Conservation (phyloP, 2,888 invertebrate species). For the Epistrophella euchroma region DNA sequence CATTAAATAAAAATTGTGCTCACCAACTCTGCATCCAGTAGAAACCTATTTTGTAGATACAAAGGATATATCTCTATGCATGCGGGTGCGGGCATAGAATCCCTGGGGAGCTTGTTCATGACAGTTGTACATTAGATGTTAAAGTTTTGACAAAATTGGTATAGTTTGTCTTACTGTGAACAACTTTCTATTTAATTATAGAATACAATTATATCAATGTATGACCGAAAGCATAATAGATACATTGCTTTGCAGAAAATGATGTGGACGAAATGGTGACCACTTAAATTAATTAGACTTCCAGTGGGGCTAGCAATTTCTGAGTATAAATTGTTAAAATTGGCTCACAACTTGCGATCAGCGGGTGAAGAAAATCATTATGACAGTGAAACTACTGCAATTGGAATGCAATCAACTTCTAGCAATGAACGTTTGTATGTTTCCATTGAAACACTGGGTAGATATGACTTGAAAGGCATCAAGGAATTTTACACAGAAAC, state of each 20-base stretch:
- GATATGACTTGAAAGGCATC: not conserved
- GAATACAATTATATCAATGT: slow-evolving; percentile 59
- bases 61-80: not conserved
- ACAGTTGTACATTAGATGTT: slow-evolving; percentile 25
- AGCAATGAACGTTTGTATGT: slow-evolving; percentile 24
- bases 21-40: not conserved
- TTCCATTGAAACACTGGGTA: not conserved
- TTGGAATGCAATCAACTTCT: slow-evolving; percentile 50
- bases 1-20: slow-evolving; percentile 57
- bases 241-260: slow-evolving; percentile 11
- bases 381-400: slow-evolving; percentile 61
- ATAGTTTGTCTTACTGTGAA: slow-evolving; percentile 33
- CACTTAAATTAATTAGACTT: slow-evolving; percentile 72
- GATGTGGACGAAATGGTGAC: slow-evolving; percentile 32
- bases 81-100: not conserved
- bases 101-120: slow-evolving; percentile 24
- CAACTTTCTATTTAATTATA: slow-evolving; percentile 56
- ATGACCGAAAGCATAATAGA: slow-evolving; percentile 48
- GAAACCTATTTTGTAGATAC: not conserved
- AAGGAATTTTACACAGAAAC: slow-evolving; percentile 26
- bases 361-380: slow-evolving; percentile 63
- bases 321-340: slow-evolving; percentile 44
- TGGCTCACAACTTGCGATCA: slow-evolving; percentile 50
- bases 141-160: slow-evolving; percentile 36
- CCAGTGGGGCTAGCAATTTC: slow-evolving; percentile 38